Evolutionary conservation across 1,140 invertebrate genomes (phyloP), one percentile per base, ranked within the genome.

Genomic region (Euwallacea similis): DNA sequence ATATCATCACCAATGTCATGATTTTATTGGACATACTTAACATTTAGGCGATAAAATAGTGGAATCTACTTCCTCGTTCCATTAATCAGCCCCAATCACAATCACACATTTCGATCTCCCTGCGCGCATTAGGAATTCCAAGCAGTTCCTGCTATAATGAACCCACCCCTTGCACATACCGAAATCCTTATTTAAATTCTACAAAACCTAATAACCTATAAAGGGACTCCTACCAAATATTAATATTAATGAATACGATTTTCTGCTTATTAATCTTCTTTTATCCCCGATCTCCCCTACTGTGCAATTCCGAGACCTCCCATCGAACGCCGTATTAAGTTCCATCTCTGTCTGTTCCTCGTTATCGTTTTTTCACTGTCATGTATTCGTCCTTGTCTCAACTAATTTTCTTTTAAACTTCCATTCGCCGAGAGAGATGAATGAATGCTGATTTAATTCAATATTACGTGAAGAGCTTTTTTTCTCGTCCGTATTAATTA

Each of bases 181-280:
- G 50, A 68, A 50, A 47, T 60, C 56, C 55, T 59, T 53, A 68
- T 59, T 68, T 68, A 68, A 59, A 68, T 68, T 68, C 54, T 60
- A 47, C 56, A 41, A 62, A 69, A 61, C 67, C 67, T 69, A 69
- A 69, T 69, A 69, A 54, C 67, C 67, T 62, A 62, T 62, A 62
- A 69, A 62, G 47, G 15, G 13, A 46, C 15, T 41, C n/a, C 16
- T 54, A 61, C 67, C 15, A 55, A 68, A 62, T 69, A 69, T 69
- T 69, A 69, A 69, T 69, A 69, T 69, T 69, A 69, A 69, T 69
- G 67, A 69, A 69, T 62, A 69, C 67, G 67, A 69, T 69, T 69
- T 69, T 69, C 67, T 69, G 67, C 67, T 69, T 69, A 69, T 69
- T 69, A 69, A 69, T 69, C 67, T 62, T 62, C 58, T 62, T 69